Base-by-base conservation (phyloP, 1,140 invertebrate genomes). In the Asbolus verrucosus region DNA sequence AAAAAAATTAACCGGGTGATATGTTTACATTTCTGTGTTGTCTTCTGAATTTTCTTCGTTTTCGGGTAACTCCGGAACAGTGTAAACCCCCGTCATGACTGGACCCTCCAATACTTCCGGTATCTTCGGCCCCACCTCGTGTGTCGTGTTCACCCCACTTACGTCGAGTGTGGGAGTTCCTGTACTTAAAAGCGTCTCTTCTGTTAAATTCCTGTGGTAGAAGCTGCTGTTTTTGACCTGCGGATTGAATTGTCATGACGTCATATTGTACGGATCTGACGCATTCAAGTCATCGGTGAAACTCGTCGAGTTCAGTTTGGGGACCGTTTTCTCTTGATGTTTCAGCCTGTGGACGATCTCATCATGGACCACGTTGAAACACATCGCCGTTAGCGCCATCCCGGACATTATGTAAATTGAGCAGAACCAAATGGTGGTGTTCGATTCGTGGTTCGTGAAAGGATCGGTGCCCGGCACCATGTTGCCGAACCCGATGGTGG, bases 321-420 rank as follows among this genome's bases (percentile, higher is more conserved):
- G 75, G 5, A 80, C 65, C 13, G 73, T 59, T 60, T 77, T 77
- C 14, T 81, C 79, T 50, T 81, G 78, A 74, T 92, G 90, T 73
- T 87, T 87, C n/a, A 92, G 82, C 67, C 90, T 87, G 81, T 93
- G 91, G 8, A 93, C 89, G 46, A 93, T 91, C 81, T 98, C 95
- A 79, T 98, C 95, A 82, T 99, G 96, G 61, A 98, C 91, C 24
- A 99, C 91, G 80, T 97, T 97, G 84, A 98, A 98, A 75, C 95
- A 98, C 95, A 98, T 98, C 19, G 96, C 95, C n/a, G 97, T 95
- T 30, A 65, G 38, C 13, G 62, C 62, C 62, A 65, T 65, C 16
- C 62, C 62, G 8, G 62, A 65, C 62, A 65, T 65, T 27, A 65
- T 65, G 11, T 65, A 65, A 65, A 97, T 87, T 36, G 96, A 96